These are phyloP conservation scores for Hetaerina titia DNA, from an alignment of 2,888 invertebrate genomes.

Conservation along the genomic window DNA sequence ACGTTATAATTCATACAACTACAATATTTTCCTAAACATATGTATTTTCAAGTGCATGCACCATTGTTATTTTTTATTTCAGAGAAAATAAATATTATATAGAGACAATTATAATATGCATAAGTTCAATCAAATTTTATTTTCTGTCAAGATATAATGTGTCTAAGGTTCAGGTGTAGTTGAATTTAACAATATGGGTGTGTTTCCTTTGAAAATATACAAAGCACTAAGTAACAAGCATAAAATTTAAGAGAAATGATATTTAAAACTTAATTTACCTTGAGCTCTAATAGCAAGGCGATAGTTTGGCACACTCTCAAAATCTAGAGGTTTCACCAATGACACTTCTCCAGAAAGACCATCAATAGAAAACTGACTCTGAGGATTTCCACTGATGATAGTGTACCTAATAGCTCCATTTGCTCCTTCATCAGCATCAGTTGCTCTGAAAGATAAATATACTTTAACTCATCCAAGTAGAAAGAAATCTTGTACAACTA, in stretches of 20 bases:
- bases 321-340: conserved; percentile 92
- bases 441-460: conserved; percentile 81
- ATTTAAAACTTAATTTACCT: conserved; percentile 76
- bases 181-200: too few relatives aligned
- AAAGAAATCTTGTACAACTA: too few relatives aligned
- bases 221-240: neutral
- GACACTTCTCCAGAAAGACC: conserved; percentile 94
- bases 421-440: conserved; percentile 94
- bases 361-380: conserved; percentile 96
- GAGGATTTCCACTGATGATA: conserved; percentile 96
- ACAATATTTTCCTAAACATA: too few relatives aligned
- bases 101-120: too few relatives aligned
- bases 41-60: too few relatives aligned
- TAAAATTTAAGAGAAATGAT: neutral
- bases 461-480: too few relatives aligned
- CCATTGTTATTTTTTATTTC: too few relatives aligned
- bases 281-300: conserved; percentile 95
- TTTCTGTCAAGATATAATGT: too few relatives aligned
- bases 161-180: too few relatives aligned
- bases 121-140: too few relatives aligned
- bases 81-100: too few relatives aligned
- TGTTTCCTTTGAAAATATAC: neutral
- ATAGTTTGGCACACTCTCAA: conserved; percentile 91
- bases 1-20: too few relatives aligned
- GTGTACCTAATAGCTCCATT: conserved; percentile 97